Evolutionary conservation across 1,140 invertebrate species (phyloP), one percentile per base, ranked within the genome.

Genomic region (Bombus superbus): DNA sequence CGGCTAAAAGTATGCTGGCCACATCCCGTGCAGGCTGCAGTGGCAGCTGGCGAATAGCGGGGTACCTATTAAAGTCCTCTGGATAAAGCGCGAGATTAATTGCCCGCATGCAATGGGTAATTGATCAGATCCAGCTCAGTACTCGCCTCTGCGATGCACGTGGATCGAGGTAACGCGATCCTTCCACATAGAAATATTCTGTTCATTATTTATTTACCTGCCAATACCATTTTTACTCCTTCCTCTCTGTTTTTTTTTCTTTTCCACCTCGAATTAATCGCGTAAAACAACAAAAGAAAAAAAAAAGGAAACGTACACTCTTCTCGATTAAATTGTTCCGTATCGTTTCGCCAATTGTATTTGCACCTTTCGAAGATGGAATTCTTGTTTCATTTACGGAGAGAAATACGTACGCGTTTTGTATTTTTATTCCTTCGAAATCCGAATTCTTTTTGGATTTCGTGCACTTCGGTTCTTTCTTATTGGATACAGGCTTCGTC

Each of bases 1-100:
- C 77, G 22, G 88, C 72, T 86, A 59, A 79, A 85, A 86, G 77
- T 68, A 75, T 69, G 69, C 57, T 81, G 85, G 88, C 83, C 79
- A 75, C 66, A 82, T 86, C 88, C 82, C 77, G 85, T 86, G 85
- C 80, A 69, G 74, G 80, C 83, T 89, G 86, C 73, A 85, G 83
- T 66, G 87, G 89, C 90, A 91, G 90, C 90, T 91, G 90, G 84
- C 87, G 87, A 91, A 91, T 91, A 80, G 89, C 78, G 72, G 85
- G 90, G 90, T 83, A 82, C 76, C 90, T 90, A 91, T 91, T 88
- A 91, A 91, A 90, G 90, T 91, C 86, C 86, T 88, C 73, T 76
- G 90, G 90, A 91, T 91, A 91, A 90, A 90, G 79, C 83, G 83
- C 84, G 84, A 83, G 90, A 91, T 91, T 91, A 91, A 90, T 90